These are phyloP conservation scores for Melitaea cinxia DNA, from an alignment of 1,140 invertebrate species.

Conservation along the genomic window DNA sequence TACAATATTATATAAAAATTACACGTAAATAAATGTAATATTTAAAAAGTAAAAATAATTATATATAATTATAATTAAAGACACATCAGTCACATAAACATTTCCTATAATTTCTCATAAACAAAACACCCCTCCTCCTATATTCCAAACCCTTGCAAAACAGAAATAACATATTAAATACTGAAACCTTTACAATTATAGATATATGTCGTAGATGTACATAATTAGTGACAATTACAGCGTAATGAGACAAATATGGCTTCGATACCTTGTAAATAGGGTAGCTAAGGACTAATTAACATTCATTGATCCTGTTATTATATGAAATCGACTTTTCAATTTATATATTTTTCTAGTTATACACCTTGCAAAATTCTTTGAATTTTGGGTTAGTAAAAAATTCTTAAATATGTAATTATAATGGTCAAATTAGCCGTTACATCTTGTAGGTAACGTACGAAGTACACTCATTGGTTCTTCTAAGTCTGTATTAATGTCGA, in stretches of 20 bases:
- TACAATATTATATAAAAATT: too few relatives aligned
- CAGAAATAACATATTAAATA: too few relatives aligned
- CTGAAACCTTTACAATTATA: too few relatives aligned
- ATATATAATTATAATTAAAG: too few relatives aligned
- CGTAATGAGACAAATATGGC: background rate
- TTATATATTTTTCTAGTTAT: background rate
- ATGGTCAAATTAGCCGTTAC: background rate
- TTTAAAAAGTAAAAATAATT: too few relatives aligned
- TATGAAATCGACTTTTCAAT: background rate
- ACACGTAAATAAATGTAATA: too few relatives aligned
- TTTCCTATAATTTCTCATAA: too few relatives aligned
- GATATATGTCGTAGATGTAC: too few relatives aligned
- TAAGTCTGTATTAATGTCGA: background rate
- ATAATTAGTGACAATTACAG: too few relatives aligned
- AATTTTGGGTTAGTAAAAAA: conserved; percentile 5
- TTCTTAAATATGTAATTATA: background rate
- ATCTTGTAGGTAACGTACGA: background rate
- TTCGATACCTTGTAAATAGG: background rate
- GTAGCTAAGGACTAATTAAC: background rate
- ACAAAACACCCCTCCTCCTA: too few relatives aligned
- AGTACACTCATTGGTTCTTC: background rate
- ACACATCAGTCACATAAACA: too few relatives aligned
- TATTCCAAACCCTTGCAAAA: too few relatives aligned
- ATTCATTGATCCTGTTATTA: background rate
- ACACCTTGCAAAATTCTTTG: conserved; percentile 7